phyloP scores from a whole-genome alignment of 1,140 invertebrate species.

The Aphis craccivora region DNA sequence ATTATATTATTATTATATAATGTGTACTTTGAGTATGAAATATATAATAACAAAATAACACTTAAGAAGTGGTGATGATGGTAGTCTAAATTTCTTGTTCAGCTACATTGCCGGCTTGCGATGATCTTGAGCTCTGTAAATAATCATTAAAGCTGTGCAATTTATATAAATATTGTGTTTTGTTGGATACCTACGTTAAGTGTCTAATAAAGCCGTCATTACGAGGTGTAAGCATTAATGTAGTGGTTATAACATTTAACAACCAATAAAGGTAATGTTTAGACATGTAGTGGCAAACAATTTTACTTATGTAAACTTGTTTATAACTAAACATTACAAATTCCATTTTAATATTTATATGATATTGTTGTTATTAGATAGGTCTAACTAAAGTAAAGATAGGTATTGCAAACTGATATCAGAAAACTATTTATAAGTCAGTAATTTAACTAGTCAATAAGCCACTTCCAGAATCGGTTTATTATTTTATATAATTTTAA shows the following conservation, averaged over 20 bases:
- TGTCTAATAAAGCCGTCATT: neutral
- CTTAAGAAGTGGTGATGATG: constrained; percentile 17
- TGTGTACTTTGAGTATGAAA: constrained; percentile 12
- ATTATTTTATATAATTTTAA: neutral
- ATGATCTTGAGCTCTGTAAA: constrained; percentile 54
- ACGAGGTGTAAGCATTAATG: neutral
- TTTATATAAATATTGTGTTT: constrained; percentile 32
- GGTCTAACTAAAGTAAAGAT: neutral
- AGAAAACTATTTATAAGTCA: neutral
- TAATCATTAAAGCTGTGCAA: constrained; percentile 43
- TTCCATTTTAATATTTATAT: neutral
- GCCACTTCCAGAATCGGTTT: neutral
- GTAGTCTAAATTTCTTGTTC: constrained; percentile 50
- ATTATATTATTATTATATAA: constrained; percentile 17
- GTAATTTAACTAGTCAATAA: neutral
- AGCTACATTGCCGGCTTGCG: constrained; percentile 31
- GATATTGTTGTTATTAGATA: too few relatives aligned
- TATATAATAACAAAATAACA: constrained; percentile 23
- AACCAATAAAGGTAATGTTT: neutral
- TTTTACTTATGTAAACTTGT: neutral
- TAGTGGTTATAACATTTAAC: neutral
- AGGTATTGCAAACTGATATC: neutral
- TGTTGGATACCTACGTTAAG: neutral
- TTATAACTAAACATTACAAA: neutral
- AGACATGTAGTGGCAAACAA: neutral